A percentile compares a stretch with the other conserved stretches of the same genome.
Conservation (phyloP, 2,888 invertebrate species). For the Meteorus cinctellus region DNA sequence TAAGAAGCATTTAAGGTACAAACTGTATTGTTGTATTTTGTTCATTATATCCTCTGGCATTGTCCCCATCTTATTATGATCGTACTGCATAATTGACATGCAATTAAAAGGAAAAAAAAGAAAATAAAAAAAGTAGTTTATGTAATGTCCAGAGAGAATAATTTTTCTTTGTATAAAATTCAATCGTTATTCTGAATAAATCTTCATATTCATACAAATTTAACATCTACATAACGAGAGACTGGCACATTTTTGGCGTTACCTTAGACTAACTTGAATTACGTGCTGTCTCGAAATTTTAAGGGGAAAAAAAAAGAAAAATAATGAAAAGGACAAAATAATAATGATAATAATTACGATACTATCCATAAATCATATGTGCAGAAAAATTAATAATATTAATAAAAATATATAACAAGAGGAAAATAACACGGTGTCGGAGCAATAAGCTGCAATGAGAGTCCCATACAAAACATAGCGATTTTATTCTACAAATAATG, state of each 20-base stretch:
- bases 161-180: constrained; percentile 1
- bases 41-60: neutral
- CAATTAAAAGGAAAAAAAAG: constrained; percentile 3
- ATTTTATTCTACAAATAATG: constrained; percentile 74
- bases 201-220: neutral
- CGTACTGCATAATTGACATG: neutral
- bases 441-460: constrained; percentile 29
- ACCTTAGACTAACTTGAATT: constrained; percentile 9
- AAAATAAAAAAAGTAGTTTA: neutral
- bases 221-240: neutral
- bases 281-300: neutral
- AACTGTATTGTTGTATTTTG: neutral
- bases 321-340: constrained; percentile 50
- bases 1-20: neutral
- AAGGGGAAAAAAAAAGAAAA: constrained; percentile 29
- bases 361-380: neutral
- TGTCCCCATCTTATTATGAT: constrained; percentile 15
- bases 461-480: constrained; percentile 73
- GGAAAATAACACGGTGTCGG: neutral
- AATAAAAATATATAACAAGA: constrained; percentile 11
- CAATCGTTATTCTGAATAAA: neutral
- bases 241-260: constrained; percentile 22
- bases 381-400: neutral
- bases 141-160: neutral
- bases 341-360: neutral